These are phyloP conservation scores for Erethizon dorsatum DNA, from an alignment of 2,797 vertebrate genomes.

Conservation along the genomic window DNA sequence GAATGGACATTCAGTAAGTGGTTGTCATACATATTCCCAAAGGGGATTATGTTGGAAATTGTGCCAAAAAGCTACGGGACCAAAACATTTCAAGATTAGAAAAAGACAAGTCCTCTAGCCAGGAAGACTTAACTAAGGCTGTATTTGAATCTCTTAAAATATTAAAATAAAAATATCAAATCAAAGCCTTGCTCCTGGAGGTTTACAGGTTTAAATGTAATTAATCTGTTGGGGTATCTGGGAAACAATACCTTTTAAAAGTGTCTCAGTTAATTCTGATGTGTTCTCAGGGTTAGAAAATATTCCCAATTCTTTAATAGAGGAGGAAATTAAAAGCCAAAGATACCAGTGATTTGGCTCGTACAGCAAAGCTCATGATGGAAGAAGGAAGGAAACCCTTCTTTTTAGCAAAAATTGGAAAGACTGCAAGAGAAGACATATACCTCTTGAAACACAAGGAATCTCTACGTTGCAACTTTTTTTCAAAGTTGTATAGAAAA, in stretches of 20 bases:
- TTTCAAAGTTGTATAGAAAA: not conserved
- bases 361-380: not conserved
- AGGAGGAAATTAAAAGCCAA: not conserved
- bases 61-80: not conserved
- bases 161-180: not conserved
- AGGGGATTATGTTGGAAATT: not conserved
- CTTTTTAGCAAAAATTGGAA: not conserved
- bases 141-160: not conserved
- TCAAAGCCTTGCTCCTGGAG: not conserved
- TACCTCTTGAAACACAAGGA: not conserved
- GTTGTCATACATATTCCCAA: not conserved
- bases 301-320: not conserved
- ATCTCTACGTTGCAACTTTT: not conserved
- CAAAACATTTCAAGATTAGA: not conserved
- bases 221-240: not conserved
- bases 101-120: not conserved
- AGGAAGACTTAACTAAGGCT: not conserved
- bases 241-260: slow-evolving; percentile 16
- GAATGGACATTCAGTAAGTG: not conserved
- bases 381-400: not conserved
- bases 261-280: not conserved
- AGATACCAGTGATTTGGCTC: not conserved
- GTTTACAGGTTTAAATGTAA: not conserved
- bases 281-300: not conserved
- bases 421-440: not conserved